Evolutionary conservation across 2,888 invertebrate genomes (phyloP).

Genomic region (Carterocephalus palaemon): DNA sequence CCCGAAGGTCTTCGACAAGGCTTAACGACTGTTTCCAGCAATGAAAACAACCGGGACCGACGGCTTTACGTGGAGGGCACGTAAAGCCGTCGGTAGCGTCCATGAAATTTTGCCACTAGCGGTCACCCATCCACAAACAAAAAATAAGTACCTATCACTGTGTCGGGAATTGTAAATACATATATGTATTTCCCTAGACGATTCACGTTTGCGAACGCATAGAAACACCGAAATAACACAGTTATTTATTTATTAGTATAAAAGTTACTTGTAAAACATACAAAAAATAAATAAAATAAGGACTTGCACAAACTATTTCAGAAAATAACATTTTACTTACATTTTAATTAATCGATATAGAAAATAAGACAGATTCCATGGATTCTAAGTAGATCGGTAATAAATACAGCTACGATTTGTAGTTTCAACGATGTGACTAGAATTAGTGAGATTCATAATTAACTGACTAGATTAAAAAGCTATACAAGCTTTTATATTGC

Average conservation of each 20-base stretch:
- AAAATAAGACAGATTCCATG: no score
- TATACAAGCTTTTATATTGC: conserved; percentile 39
- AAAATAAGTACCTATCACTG: no score
- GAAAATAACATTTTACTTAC: conserved; percentile 24
- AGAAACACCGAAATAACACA: conserved; percentile 6
- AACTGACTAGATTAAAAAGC: conserved; percentile 23
- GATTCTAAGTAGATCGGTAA: conserved; percentile 1
- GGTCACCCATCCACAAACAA: no score
- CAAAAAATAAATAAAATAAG: conserved; percentile 24
- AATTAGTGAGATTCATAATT: conserved; percentile 12
- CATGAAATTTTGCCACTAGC: no score
- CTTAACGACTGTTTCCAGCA: no score
- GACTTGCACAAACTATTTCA: conserved; percentile 17
- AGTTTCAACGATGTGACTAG: conserved; percentile 2
- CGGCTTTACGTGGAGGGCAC: no score
- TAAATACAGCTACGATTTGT: neutral
- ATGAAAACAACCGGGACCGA: no score
- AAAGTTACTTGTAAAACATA: conserved; percentile 22
- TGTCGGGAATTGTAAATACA: no score
- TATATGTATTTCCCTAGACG: no score
- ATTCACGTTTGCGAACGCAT: conserved; percentile 8
- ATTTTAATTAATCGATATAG: no score
- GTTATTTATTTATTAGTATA: conserved; percentile 25
- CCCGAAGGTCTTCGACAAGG: no score
- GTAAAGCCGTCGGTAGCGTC: no score